Base-by-base conservation (phyloP, 2,888 invertebrate genomes). In the Dascillus cervinus region DNA sequence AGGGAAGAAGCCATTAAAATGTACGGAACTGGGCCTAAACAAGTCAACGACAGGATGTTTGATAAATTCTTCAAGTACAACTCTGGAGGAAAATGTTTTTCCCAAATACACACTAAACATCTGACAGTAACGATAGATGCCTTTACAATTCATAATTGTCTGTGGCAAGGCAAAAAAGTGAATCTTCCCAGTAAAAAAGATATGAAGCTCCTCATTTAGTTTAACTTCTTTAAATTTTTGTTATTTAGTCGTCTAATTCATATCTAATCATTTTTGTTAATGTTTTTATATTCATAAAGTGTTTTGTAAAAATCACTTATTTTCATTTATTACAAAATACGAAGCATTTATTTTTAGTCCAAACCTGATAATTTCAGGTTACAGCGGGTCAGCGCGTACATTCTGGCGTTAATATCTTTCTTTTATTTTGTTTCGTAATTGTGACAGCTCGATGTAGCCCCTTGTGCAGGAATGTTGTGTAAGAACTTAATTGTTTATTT, bases 11-110 rank as follows among this genome's bases (percentile, higher is more conserved):
- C 95, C 36, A 69, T 77, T 47, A 96, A 96, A 69, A 71, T 98
- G 32, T 90, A 89, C 64, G 98, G 98, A 34, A 91, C 89, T 28
- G 98, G 98, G 28, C 98, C 98, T 42, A 85, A 83, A 66, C 80
- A 85, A 68, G 91, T 97, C 60, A 86, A 84, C 55, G 94, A 95
- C 67, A 79, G 88, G 58, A 96, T 96, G 95, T 95, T 97, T 69
- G 95, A 96, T 69, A 90, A 88, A 68, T 97, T 97, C 72, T 98
- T 95, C 75, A 99, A 99, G 97, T 98, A 98, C 71, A 97, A 99
- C 71, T 97, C 96, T 43, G 98, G 98, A 57, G 91, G 88, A 52
- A 98, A 98, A 71, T 90, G 90, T 66, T 98, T 98, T 74, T 86
- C 90, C 14, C 88, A 89, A 72, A 85, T 98, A 47, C 94, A 94